Evolutionary conservation across 37 sponge, comb jelly and placozoan genomes (phyloP).

Genomic region (Tethya wilhelma): DNA sequence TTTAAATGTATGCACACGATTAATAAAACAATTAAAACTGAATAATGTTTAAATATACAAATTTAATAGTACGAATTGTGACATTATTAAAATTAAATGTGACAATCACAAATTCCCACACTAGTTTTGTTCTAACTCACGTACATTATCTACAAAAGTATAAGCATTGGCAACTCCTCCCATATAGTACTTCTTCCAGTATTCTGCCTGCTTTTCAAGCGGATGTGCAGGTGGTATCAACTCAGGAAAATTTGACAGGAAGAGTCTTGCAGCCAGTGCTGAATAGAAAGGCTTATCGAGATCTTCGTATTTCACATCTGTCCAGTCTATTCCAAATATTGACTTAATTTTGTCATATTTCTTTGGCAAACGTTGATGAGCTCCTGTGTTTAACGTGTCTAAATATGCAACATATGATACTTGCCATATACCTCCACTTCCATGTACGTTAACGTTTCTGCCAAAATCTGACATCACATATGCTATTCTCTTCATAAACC

Average conservation of each 20-base stretch:
- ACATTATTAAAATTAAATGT: neutral
- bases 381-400: neutral
- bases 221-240: neutral
- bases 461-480: neutral
- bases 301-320: neutral
- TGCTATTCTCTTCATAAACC: neutral
- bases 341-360: neutral
- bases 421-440: neutral
- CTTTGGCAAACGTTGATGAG: neutral
- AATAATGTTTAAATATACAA: too few relatives aligned
- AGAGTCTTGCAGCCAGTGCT: slow-evolving; percentile 9
- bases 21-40: too few relatives aligned
- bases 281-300: slow-evolving; percentile 2
- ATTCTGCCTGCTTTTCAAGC: neutral
- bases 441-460: neutral
- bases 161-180: neutral
- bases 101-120: neutral
- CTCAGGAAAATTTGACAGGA: slow-evolving; percentile 5
- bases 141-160: neutral
- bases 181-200: neutral
- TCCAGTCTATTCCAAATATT: neutral
- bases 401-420: neutral
- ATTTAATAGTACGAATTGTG: too few relatives aligned
- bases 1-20: too few relatives aligned
- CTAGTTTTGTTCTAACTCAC: neutral